These are phyloP conservation scores for Lasiommata megera DNA, from an alignment of 2,888 invertebrate species.

Conservation along the genomic window DNA sequence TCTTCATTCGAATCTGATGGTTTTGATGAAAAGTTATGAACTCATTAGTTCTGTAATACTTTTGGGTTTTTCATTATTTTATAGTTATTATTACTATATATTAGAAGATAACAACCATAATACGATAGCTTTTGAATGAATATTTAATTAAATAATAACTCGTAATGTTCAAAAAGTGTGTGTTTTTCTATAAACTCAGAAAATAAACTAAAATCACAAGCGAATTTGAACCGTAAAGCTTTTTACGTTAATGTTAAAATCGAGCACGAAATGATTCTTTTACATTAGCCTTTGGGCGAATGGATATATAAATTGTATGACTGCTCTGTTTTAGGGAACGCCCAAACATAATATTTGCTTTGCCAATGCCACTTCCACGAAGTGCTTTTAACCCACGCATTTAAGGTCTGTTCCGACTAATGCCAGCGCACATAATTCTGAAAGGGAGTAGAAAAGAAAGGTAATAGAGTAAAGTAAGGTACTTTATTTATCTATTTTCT, in stretches of 20 bases:
- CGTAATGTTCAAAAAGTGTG: neutral
- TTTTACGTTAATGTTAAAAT: neutral
- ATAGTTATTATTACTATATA: too few relatives aligned
- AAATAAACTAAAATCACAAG: neutral
- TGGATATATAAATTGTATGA: conserved; percentile 17
- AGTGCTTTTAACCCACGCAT: conserved; percentile 28
- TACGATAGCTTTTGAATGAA: neutral
- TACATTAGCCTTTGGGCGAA: conserved; percentile 2
- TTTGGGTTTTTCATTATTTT: too few relatives aligned
- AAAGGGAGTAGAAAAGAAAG: neutral
- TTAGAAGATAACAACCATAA: neutral
- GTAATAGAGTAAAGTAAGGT: neutral
- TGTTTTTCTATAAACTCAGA: neutral
- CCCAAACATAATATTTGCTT: conserved; percentile 35
- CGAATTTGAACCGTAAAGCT: neutral
- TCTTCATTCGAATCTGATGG: too few relatives aligned
- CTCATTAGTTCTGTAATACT: too few relatives aligned
- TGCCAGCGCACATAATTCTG: too few relatives aligned
- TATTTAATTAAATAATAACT: conserved; percentile 3
- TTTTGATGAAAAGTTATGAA: too few relatives aligned
- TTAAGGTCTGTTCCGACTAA: conserved; percentile 3
- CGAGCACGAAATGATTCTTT: neutral
- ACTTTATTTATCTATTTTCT: too few relatives aligned
- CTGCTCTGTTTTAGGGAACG: conserved; percentile 20
- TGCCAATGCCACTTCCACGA: conserved; percentile 26